phyloP scores from a whole-genome alignment of 2,113 vertebrate species.

The Abramis brama region DNA sequence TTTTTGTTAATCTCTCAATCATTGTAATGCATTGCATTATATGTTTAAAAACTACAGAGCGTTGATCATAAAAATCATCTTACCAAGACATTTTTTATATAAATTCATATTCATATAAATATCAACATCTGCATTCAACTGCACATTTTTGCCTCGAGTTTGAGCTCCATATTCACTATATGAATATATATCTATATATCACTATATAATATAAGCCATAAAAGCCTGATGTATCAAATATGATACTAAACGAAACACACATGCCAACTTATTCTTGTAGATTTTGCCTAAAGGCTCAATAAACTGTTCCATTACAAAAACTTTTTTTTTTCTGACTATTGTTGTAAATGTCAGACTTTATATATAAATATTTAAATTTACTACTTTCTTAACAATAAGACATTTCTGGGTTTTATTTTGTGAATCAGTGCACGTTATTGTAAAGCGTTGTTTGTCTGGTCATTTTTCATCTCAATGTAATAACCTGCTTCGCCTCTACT shows the following conservation, averaged over 20 bases:
- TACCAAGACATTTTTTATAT: background rate
- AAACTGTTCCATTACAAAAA: too few species aligned
- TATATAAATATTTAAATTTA: background rate
- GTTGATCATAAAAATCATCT: background rate
- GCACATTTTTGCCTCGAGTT: too few species aligned
- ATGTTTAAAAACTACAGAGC: background rate
- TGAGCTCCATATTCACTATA: background rate
- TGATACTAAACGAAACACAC: background rate
- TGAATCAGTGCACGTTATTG: background rate
- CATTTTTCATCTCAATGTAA: constrained; percentile 1
- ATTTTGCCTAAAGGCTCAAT: too few species aligned
- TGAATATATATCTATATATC: background rate
- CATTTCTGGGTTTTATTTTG: background rate
- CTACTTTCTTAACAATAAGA: background rate
- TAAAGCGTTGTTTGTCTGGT: background rate
- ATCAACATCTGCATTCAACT: background rate
- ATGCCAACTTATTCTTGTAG: too few species aligned
- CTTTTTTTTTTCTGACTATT: background rate
- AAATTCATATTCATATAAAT: too few species aligned
- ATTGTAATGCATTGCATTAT: background rate
- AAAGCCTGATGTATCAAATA: background rate
- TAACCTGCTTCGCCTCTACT: background rate
- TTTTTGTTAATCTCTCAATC: background rate
- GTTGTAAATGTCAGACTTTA: background rate
- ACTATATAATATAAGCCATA: background rate